These are phyloP conservation scores for Eristalinus sepulchralis DNA, from an alignment of 2,888 invertebrate species.

Conservation along the genomic window DNA sequence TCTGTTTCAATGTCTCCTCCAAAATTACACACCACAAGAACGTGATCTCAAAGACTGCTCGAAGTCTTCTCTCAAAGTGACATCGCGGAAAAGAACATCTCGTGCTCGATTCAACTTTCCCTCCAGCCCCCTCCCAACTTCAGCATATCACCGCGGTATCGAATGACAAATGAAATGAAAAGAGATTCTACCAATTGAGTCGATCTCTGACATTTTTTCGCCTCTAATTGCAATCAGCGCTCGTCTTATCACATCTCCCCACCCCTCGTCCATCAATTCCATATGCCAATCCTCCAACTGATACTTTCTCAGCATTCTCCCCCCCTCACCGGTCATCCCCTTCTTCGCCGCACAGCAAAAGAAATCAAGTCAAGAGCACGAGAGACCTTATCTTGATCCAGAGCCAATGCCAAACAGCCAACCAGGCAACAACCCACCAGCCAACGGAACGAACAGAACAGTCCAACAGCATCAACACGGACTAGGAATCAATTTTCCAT, in stretches of 20 bases:
- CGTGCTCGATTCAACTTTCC: no score
- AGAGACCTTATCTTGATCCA: neutral
- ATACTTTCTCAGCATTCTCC: conserved; percentile 62
- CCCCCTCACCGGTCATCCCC: conserved; percentile 27
- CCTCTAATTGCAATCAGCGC: conserved; percentile 69
- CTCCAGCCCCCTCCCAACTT: neutral
- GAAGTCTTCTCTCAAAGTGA: no score
- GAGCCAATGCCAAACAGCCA: neutral
- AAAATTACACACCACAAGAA: no score
- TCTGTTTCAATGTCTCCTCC: no score
- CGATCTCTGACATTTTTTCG: conserved; percentile 67
- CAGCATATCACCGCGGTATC: neutral
- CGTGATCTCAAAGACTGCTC: no score
- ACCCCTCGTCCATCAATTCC: neutral
- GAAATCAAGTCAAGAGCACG: neutral
- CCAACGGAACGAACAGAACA: conserved; percentile 5
- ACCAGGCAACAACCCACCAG: conserved; percentile 1
- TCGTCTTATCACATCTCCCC: conserved; percentile 59
- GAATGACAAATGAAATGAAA: neutral
- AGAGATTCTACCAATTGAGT: conserved; percentile 52
- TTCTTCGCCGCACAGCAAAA: neutral
- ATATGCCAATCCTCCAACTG: conserved; percentile 32
- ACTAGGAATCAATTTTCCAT: conserved; percentile 67
- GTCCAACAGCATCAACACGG: conserved; percentile 66
- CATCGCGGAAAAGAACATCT: no score